Evolutionary conservation across 2,888 invertebrate species (phyloP), one percentile per base, ranked within the genome.

Genomic region (Pherbina coryleti): DNA sequence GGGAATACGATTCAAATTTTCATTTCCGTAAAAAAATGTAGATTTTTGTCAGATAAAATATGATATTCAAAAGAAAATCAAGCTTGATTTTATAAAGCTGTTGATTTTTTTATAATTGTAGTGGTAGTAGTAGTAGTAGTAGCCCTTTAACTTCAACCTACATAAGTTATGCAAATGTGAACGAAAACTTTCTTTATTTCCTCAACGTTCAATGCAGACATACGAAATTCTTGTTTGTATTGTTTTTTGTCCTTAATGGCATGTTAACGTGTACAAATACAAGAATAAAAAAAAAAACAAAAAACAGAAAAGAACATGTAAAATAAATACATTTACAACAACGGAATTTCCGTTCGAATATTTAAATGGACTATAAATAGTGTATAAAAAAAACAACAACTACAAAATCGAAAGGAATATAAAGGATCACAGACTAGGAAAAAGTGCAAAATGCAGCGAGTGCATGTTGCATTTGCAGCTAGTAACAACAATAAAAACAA

Each of bases 281-380:
- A 44, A 22, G 8, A 67, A 44, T 19, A 8, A 67, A 19, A 34
- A 44, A 44, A 25, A 60, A 9, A 62, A 44, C 57, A 8, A 70
- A 28, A 17, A 57, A 60, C 14, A 19, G 5, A 22, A 72, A 72
- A 7, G 9, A 37, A 19, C 25, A 17, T 22, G 37, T 25, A 44
- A 73, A 73, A 22, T 57, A 73, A 73, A n/a, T 51, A 28, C 49
- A 37, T 51, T 25, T 28, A 17, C 49, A 75, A 55, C 44, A 11
- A 44, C 44, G 44, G 55, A 37, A 37, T 67, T 55, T 67, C 37
- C 67, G 62, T 62, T 37, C 49, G 73, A 19, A 74, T 44, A 74
- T 64, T 73, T 74, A 49, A 74, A 74, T 74, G 62, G 31, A 74
- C 62, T 74, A 25, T 67, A 75, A 75, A 75, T 64, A 75, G 75